Percentiles rank a stretch among this genome's conserved stretches.
phyloP scores from a whole-genome alignment of 2,888 invertebrate species.

The Diaperis boleti region DNA sequence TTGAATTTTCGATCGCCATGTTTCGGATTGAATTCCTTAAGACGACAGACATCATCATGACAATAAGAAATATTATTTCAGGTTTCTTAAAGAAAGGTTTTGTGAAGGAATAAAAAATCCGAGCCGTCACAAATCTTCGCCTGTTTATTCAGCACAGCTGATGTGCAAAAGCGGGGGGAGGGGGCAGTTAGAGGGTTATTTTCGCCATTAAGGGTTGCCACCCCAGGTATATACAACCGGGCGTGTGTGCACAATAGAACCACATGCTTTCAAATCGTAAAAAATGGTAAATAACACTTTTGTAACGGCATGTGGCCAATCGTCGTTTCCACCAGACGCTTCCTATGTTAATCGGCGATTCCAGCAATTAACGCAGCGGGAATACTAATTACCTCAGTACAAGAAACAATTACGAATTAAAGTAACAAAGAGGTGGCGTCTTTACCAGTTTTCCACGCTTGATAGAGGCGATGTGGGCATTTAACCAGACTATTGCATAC shows the following conservation, averaged over 20 bases:
- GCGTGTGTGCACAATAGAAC: slow-evolving; percentile 59
- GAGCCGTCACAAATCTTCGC: slow-evolving; percentile 48
- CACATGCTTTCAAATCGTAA: slow-evolving; percentile 59
- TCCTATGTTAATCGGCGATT: slow-evolving; percentile 24
- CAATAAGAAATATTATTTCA: slow-evolving; percentile 63
- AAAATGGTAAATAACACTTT: slow-evolving; percentile 62
- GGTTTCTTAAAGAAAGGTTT: slow-evolving; percentile 52
- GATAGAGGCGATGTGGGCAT: too few relatives aligned
- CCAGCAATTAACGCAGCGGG: slow-evolving; percentile 27
- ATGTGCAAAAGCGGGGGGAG: slow-evolving; percentile 58
- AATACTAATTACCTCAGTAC: slow-evolving; percentile 16
- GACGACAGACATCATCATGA: slow-evolving; percentile 56
- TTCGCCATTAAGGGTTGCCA: slow-evolving; percentile 58
- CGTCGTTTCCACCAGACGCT: slow-evolving; percentile 32
- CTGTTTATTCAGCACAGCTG: slow-evolving; percentile 62
- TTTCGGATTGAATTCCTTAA: slow-evolving; percentile 57
- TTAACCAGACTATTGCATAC: too few relatives aligned
- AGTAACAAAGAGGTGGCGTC: slow-evolving; percentile 15
- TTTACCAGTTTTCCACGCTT: slow-evolving; percentile 1
- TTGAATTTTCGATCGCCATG: slow-evolving; percentile 52
- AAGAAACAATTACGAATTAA: slow-evolving; percentile 25
- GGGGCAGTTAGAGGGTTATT: slow-evolving; percentile 55
- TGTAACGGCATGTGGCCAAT: slow-evolving; percentile 61
- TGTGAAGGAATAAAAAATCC: slow-evolving; percentile 44
- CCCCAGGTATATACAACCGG: slow-evolving; percentile 57